Base-by-base conservation (phyloP, 1,140 invertebrate genomes). In the Grapholita molesta region DNA sequence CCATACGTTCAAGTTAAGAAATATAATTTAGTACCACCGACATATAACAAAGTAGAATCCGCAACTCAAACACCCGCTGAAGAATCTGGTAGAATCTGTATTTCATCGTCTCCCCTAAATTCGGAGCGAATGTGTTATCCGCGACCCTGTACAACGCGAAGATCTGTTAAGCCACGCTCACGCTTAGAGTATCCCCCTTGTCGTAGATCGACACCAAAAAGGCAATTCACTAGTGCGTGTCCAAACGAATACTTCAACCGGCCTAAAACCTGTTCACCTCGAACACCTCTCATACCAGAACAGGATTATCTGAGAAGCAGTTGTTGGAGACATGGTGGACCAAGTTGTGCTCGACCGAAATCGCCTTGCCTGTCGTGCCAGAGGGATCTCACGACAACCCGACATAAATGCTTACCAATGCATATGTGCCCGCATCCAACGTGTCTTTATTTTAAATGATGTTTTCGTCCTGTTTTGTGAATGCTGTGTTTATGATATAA, bases 361-460 rank as follows among this genome's bases (percentile, higher is more conserved):
- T 25, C 25, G 1, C 25, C 25, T 28, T 61, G 55, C 55, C 9
- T 15, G n/a, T 61, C 55, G n/a, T 61, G 55, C 15, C 25, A 30
- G 12, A 15, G n/a, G 15, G n/a, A 61, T 28, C 55, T 25, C 4
- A 61, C 25, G 12, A 61, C 0, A 15, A 28, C 15, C n/a, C 30
- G 25, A 15, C 12, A 7, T 28, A 61, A 61, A 28, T 61, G 25
- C 25, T 30, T 25, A 12, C 24, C 12, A 0, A 30, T 21, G 7
- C 24, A 15, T 8, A 3, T 28, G 55, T 61, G 55, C 15, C 55
- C 55, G 8, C 25, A 28, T 15, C 55, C 55, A 18, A 30, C 28
- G 7, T 28, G 55, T 8, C 25, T 61, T 28, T 61, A 61, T 15
- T 61, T 61, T 61, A 61, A 30, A 30, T 61, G 55, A 61, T 53